Evolutionary conservation across 1,140 invertebrate species (phyloP).

Genomic region (Leptinotarsa defecta): DNA sequence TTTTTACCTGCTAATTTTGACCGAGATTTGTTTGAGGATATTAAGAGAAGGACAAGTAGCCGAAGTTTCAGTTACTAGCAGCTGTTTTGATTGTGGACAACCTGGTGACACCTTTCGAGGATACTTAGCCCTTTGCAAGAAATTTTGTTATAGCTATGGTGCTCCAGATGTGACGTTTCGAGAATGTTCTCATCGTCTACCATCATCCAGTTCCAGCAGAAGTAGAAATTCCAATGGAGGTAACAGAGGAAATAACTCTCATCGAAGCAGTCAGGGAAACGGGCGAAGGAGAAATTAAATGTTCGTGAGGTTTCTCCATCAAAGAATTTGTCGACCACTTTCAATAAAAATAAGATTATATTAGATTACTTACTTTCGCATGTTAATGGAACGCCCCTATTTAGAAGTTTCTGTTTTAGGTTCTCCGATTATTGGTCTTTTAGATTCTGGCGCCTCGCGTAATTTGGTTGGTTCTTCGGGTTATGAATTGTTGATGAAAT

Average conservation of each 20-base stretch:
- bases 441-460: neutral
- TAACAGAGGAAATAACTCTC: too few relatives aligned
- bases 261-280: neutral
- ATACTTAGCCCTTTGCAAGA: neutral
- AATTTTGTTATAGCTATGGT: neutral
- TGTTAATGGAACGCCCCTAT: too few relatives aligned
- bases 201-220: too few relatives aligned
- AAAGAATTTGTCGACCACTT: too few relatives aligned
- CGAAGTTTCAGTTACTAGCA: too few relatives aligned
- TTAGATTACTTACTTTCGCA: too few relatives aligned
- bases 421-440: constrained; percentile 4
- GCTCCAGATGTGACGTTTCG: neutral
- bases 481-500: constrained; percentile 17
- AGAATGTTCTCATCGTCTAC: neutral
- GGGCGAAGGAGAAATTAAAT: neutral
- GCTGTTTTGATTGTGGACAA: neutral
- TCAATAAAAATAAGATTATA: too few relatives aligned
- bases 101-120: neutral
- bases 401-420: too few relatives aligned
- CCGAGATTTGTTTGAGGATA: neutral
- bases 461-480: neutral
- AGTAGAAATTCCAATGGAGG: too few relatives aligned
- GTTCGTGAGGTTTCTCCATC: neutral
- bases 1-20: neutral
- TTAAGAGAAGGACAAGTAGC: neutral